A percentile compares a stretch with the other conserved stretches of the same genome.
phyloP scores from a whole-genome alignment of 1,140 invertebrate genomes.

The Psix sp. region DNA sequence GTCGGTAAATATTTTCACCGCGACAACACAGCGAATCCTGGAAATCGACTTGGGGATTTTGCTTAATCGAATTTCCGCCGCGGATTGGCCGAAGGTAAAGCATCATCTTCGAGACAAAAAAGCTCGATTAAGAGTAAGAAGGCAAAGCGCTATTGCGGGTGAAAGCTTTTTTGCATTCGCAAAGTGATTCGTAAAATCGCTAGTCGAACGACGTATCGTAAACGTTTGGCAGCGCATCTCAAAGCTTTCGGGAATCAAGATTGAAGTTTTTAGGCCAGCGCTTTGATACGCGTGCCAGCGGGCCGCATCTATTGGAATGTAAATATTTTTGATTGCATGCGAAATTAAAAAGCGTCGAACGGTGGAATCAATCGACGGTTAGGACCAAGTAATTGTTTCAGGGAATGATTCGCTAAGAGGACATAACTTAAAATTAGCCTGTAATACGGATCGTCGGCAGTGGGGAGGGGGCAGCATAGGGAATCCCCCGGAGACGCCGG shows the following conservation, averaged over 20 bases:
- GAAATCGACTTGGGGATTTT: neutral
- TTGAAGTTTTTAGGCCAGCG: slow-evolving; percentile 50
- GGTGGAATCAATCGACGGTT: slow-evolving; percentile 19
- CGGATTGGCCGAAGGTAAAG: slow-evolving; percentile 15
- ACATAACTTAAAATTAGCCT: slow-evolving; percentile 61
- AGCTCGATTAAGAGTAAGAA: neutral
- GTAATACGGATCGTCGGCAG: slow-evolving; percentile 32
- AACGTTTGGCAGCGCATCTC: slow-evolving; percentile 52
- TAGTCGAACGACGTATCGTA: slow-evolving; percentile 24
- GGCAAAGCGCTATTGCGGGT: neutral
- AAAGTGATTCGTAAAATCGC: slow-evolving; percentile 44
- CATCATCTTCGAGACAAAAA: slow-evolving; percentile 18
- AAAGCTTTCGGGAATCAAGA: slow-evolving; percentile 50
- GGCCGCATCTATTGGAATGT: slow-evolving; percentile 52
- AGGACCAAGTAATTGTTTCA: slow-evolving; percentile 14
- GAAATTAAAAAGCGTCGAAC: slow-evolving; percentile 3
- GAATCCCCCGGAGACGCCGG: slow-evolving; percentile 58
- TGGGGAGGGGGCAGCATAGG: slow-evolving; percentile 20
- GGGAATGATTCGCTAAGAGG: slow-evolving; percentile 7
- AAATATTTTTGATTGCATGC: slow-evolving; percentile 43
- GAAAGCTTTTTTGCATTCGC: slow-evolving; percentile 21
- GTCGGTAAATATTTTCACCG: slow-evolving; percentile 35
- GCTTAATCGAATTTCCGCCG: slow-evolving; percentile 7
- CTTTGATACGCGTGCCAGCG: slow-evolving; percentile 57
- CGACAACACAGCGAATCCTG: slow-evolving; percentile 1